Percentiles rank a stretch among this genome's conserved stretches.
These are phyloP conservation scores for Notoglanidium macrostoma DNA, from an alignment of 2,797 vertebrate genomes.

Conservation along the genomic window DNA sequence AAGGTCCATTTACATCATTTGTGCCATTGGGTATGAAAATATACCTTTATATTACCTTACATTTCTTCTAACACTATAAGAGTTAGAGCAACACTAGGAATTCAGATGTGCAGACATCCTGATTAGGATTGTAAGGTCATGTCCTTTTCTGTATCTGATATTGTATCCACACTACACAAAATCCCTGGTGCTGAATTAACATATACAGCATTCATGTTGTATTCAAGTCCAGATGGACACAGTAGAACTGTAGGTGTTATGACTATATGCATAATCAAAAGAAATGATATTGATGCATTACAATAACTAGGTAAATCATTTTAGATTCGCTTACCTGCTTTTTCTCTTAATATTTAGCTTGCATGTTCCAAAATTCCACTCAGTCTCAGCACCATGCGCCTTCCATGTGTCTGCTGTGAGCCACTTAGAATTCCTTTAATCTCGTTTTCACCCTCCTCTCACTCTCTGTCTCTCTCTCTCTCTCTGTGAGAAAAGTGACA, in stretches of 20 bases:
- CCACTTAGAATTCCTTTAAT: slow-evolving; percentile 57
- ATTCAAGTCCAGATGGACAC: not conserved
- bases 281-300: not conserved
- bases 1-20: not conserved
- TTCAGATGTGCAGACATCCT: not conserved
- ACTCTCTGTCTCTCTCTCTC: slow-evolving; percentile 70
- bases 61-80: not conserved
- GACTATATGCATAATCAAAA: not conserved
- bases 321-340: slow-evolving; percentile 31
- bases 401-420: slow-evolving; percentile 54
- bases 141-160: not conserved
- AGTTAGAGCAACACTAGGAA: not conserved
- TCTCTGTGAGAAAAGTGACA: slow-evolving; percentile 96
- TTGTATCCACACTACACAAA: not conserved
- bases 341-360: slow-evolving; percentile 65
- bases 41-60: not conserved
- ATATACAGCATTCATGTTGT: not conserved
- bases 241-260: not conserved
- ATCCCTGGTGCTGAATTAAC: slow-evolving; percentile 5
- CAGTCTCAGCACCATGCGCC: slow-evolving; percentile 45
- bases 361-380: slow-evolving; percentile 49
- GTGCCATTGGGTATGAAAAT: not conserved
- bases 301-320: slow-evolving; percentile 64
- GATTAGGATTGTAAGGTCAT: not conserved
- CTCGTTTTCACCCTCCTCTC: slow-evolving; percentile 53